These are phyloP conservation scores for Drosophila picticornis DNA, from an alignment of 2,888 invertebrate genomes.

Conservation along the genomic window DNA sequence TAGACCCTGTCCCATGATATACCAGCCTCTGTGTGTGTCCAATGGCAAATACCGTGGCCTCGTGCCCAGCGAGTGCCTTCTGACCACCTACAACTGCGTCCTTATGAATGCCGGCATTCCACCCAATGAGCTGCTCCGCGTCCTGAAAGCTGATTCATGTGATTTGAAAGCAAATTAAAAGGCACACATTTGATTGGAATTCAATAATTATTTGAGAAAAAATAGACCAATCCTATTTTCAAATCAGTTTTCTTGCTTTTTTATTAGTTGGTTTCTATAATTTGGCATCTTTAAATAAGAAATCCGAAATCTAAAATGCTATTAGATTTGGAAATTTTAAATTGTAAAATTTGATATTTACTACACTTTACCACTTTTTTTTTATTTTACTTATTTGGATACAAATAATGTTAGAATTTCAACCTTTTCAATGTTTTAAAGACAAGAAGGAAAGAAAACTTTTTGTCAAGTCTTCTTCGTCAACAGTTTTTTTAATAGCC, in stretches of 20 bases:
- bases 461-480: background rate
- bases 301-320: background rate
- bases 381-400: background rate
- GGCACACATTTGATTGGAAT: constrained; percentile 9
- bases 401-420: background rate
- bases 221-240: background rate
- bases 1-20: constrained; percentile 78
- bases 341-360: background rate
- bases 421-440: background rate
- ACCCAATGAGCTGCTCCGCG: constrained; percentile 49
- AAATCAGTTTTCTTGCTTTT: background rate
- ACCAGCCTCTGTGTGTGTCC: constrained; percentile 78
- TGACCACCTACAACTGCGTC: constrained; percentile 77
- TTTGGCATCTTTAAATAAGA: background rate
- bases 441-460: background rate
- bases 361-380: background rate
- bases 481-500: background rate
- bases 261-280: too few relatives aligned
- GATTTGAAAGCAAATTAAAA: constrained; percentile 12
- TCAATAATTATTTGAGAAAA: constrained; percentile 13
- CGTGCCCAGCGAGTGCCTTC: constrained; percentile 71
- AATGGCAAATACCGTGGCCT: constrained; percentile 80
- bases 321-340: background rate
- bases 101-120: constrained; percentile 45
- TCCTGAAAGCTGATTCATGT: constrained; percentile 60